Evolutionary conservation across 2,888 invertebrate genomes (phyloP), one percentile per base, ranked within the genome.

Genomic region (Coremacera marginata): DNA sequence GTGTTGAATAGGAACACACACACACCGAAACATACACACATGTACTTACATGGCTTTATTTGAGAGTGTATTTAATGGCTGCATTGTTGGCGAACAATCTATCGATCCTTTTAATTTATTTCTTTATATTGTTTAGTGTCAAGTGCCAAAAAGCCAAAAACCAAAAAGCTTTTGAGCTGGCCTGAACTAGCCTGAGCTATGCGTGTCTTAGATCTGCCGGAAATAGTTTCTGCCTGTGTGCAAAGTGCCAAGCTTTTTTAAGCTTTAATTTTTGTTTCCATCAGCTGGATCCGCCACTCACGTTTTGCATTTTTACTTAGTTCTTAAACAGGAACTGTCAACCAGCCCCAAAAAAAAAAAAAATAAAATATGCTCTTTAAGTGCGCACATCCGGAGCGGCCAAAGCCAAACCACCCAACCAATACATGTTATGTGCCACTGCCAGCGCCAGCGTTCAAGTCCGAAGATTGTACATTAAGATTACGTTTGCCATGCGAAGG

Each of bases 21-120:
- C 8, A 78, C 71, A n/a, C n/a, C n/a, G n/a, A n/a, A n/a, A n/a
- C n/a, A 63, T 9, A 77, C 78, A 78, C 71, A 81, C 79, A 81
- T 78, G 79, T 62, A 80, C 75, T 68, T 44, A 51, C 55, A 65
- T 55, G 34, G 22, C 37, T 7, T 49, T 14, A 11, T 62, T n/a
- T 31, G 44, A 63, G 34, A 27, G 51, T 7, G 57, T 14, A 11
- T 62, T n/a, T 31, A 55, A 63, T 34, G 34, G 31, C 31, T 31
- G 31, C 5, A 31, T 4, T 31, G 31, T 31, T 31, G 31, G 34
- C 63, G 34, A 27, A n/a, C 16, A 49, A 68, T 27, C 68, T 25
- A 68, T 51, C 4, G 51, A 49, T 68, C 27, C 51, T 27, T n/a
- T 68, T 51, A 51, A 49, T 22, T 68, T 68, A 25, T 25, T 16